These are phyloP conservation scores for Arbacia lixula DNA, from an alignment of 53 echinoderm and acorn worm species.

Conservation along the genomic window DNA sequence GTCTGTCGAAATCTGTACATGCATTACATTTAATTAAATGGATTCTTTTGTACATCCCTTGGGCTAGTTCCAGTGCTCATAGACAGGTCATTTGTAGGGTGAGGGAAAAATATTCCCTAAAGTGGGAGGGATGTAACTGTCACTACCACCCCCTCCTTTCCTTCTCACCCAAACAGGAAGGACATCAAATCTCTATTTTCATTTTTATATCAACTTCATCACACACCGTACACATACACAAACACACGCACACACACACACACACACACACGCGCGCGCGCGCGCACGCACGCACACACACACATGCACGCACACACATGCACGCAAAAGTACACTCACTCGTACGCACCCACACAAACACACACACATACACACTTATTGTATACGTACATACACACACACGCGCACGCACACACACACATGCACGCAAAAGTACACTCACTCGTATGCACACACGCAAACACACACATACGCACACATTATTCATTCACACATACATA, in stretches of 20 bases:
- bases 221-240: too few relatives aligned
- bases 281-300: neutral
- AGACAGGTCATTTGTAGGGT: too few relatives aligned
- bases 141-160: too few relatives aligned
- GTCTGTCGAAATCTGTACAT: too few relatives aligned
- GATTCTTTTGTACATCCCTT: too few relatives aligned
- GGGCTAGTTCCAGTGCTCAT: too few relatives aligned
- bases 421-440: neutral
- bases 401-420: neutral
- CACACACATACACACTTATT: constrained; percentile 7
- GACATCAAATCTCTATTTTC: too few relatives aligned
- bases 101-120: too few relatives aligned
- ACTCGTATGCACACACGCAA: neutral
- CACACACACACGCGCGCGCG: neutral
- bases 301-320: neutral
- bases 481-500: neutral
- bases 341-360: neutral
- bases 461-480: neutral
- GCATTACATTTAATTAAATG: too few relatives aligned
- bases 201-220: too few relatives aligned
- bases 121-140: too few relatives aligned
- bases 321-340: neutral
- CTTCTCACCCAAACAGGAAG: too few relatives aligned
- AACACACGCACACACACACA: neutral
- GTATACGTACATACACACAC: neutral